These are phyloP conservation scores for Callimico goeldii DNA, from an alignment of 2,797 vertebrate species.

Conservation along the genomic window DNA sequence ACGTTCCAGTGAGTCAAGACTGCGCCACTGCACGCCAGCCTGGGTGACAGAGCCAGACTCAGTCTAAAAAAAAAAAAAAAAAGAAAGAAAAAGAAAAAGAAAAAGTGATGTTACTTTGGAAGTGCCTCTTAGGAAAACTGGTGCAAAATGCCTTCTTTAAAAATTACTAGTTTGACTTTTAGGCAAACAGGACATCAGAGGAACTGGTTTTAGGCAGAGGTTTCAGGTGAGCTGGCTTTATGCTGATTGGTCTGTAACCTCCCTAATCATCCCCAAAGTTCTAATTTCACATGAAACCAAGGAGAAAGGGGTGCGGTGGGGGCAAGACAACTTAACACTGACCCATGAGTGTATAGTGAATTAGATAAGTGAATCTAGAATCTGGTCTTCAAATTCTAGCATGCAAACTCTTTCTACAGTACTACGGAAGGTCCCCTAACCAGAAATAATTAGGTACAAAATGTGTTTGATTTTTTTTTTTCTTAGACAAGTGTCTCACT, in stretches of 20 bases:
- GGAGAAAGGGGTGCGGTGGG: not conserved
- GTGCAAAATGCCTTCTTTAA: slow-evolving; percentile 51
- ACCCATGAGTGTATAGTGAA: not conserved
- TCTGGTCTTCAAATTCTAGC: slow-evolving; percentile 11
- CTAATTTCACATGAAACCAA: slow-evolving; percentile 52
- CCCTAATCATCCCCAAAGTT: slow-evolving; percentile 10
- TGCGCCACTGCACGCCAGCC: too few relatives aligned
- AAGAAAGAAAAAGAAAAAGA: not conserved
- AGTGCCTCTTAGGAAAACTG: slow-evolving; percentile 53
- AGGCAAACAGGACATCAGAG: slow-evolving; percentile 56
- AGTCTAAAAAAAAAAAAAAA: not conserved
- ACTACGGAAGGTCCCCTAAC: not conserved
- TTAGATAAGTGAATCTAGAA: not conserved
- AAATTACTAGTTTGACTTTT: slow-evolving; percentile 69
- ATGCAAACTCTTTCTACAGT: not conserved
- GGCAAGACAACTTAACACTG: slow-evolving; percentile 6
- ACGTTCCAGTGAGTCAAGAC: too few relatives aligned
- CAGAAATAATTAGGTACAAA: slow-evolving; percentile 27
- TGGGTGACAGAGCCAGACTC: not conserved
- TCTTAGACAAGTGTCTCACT: not conserved
- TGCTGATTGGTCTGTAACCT: not conserved
- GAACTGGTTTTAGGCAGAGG: slow-evolving; percentile 28
- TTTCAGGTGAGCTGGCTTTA: slow-evolving; percentile 19
- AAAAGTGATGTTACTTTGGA: not conserved
- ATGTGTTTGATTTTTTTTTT: not conserved